Conservation (phyloP, 2,888 invertebrate species). For the Pterobdella sp. region DNA sequence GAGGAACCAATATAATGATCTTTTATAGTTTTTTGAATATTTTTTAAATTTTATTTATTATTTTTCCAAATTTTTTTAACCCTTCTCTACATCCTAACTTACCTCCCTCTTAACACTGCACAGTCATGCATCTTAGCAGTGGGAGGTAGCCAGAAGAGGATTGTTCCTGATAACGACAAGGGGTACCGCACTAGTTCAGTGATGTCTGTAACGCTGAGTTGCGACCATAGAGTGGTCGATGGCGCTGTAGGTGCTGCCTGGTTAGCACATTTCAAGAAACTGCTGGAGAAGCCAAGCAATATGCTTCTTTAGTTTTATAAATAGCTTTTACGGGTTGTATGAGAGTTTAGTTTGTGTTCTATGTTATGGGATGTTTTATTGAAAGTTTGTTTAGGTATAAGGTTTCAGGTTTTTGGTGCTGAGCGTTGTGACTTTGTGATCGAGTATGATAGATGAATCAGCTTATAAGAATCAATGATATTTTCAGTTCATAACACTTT, state of each 20-base stretch:
- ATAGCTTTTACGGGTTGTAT: too few species aligned
- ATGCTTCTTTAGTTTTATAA: constrained; percentile 75
- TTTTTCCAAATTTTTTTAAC: background rate
- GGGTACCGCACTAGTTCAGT: constrained; percentile 56
- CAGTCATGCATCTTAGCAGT: constrained; percentile 79
- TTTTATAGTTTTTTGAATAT: background rate
- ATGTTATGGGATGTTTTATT: too few species aligned
- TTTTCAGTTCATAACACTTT: too few species aligned
- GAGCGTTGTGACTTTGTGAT: too few species aligned
- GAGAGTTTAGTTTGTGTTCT: too few species aligned
- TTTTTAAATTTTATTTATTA: constrained; percentile 20
- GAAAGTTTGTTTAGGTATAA: too few species aligned
- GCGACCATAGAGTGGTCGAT: constrained; percentile 93
- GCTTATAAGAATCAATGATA: too few species aligned
- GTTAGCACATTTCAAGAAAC: constrained; percentile 78
- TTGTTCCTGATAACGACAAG: constrained; percentile 65
- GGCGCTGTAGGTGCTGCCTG: constrained; percentile 95
- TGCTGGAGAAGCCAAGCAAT: constrained; percentile 81
- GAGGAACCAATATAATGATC: too few species aligned
- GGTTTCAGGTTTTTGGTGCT: too few species aligned
- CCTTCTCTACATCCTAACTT: background rate
- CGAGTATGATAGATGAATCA: too few species aligned
- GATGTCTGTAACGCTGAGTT: constrained; percentile 84
- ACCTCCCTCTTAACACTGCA: background rate
- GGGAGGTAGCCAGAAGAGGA: constrained; percentile 68